A percentile compares a stretch with the other conserved stretches of the same genome.
These are phyloP conservation scores for Hedya salicella DNA, from an alignment of 2,888 invertebrate species.

Conservation along the genomic window DNA sequence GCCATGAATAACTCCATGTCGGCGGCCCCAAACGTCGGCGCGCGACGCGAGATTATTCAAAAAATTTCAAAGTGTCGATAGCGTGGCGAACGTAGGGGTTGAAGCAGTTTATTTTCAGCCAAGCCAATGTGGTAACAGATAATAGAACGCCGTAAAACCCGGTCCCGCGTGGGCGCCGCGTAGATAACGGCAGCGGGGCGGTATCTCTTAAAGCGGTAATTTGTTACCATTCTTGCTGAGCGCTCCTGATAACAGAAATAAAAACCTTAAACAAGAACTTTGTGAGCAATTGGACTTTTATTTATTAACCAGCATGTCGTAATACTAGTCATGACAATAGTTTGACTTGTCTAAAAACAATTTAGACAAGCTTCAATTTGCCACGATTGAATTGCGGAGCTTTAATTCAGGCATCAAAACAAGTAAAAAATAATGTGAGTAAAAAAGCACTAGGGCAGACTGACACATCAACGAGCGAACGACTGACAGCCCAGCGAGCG, in stretches of 20 bases:
- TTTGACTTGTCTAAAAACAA: conserved; percentile 3
- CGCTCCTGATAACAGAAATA: conserved; percentile 65
- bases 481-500: conserved; percentile 57
- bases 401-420: conserved; percentile 35
- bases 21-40: conserved; percentile 26
- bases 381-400: conserved; percentile 27
- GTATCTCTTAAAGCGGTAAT: conserved; percentile 76
- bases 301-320: conserved; percentile 27
- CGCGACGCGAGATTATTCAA: conserved; percentile 50
- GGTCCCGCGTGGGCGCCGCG: conserved; percentile 70
- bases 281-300: conserved; percentile 49
- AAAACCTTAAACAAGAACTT: conserved; percentile 55
- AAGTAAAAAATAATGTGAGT: conserved; percentile 39
- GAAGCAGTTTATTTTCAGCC: conserved; percentile 74
- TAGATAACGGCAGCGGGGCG: conserved; percentile 67
- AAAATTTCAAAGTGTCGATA: conserved; percentile 59
- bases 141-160: conserved; percentile 73
- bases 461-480: conserved; percentile 51
- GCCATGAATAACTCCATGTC: conserved; percentile 37
- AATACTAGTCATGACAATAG: conserved; percentile 4
- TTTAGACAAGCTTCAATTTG: conserved; percentile 19
- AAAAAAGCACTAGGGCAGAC: conserved; percentile 44
- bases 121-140: conserved; percentile 72
- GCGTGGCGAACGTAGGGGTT: conserved; percentile 55
- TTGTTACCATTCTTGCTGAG: conserved; percentile 69